Conservation (phyloP, 1,140 invertebrate species). For the Drosophila ananassae region DNA sequence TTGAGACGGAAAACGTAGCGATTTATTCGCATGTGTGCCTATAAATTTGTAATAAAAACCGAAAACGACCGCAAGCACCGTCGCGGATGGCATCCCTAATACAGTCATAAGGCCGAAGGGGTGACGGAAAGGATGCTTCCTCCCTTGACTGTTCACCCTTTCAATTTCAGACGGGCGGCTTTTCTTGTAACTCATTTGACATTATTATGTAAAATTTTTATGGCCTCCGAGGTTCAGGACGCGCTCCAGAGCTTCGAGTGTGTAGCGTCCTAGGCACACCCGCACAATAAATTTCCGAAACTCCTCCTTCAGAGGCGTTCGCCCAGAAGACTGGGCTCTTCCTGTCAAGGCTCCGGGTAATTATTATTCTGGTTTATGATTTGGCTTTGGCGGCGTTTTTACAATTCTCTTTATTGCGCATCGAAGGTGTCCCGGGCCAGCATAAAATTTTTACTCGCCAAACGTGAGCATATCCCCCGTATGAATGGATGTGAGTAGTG, state of each 20-base stretch:
- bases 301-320: conserved; percentile 21
- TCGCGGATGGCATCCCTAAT: conserved; percentile 62
- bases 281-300: conserved; percentile 69
- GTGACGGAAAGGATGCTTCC: conserved; percentile 19
- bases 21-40: conserved; percentile 83
- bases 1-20: conserved; percentile 36
- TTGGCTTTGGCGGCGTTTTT: conserved; percentile 64
- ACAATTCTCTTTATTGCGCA: conserved; percentile 77
- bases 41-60: conserved; percentile 83
- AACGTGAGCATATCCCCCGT: conserved; percentile 41
- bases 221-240: conserved; percentile 73
- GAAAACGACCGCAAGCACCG: conserved; percentile 72
- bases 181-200: conserved; percentile 82
- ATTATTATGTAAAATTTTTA: conserved; percentile 83
- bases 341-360: conserved; percentile 72
- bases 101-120: conserved; percentile 67
- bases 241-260: conserved; percentile 32
- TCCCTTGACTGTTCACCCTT: neutral
- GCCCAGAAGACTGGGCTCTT: conserved; percentile 39
- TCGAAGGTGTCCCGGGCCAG: conserved; percentile 53
- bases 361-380: conserved; percentile 83
- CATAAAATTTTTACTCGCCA: conserved; percentile 71
- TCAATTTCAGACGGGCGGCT: conserved; percentile 33
- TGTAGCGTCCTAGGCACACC: conserved; percentile 58
- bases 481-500: conserved; percentile 8